Percentiles rank a stretch among this genome's conserved stretches.
Evolutionary conservation across 2,888 invertebrate genomes (phyloP).

Genomic region (Andrena flavipes): DNA sequence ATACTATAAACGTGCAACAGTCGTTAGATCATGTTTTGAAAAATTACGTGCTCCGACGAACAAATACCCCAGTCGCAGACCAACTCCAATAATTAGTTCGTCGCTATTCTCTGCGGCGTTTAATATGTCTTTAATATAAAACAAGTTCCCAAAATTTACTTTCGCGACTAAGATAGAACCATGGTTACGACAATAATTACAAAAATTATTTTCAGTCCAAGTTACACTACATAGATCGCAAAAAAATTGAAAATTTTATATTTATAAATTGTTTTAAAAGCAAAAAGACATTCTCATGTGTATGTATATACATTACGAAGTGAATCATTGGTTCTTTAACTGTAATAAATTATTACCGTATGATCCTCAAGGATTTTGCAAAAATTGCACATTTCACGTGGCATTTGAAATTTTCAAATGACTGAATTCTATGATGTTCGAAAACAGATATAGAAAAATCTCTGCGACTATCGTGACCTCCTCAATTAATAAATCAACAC

Average conservation of each 20-base stretch:
- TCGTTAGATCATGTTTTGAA: not conserved
- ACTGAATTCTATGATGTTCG: no score
- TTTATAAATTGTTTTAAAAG: not conserved
- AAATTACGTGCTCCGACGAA: not conserved
- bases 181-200: not conserved
- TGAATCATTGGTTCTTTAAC: not conserved
- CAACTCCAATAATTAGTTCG: constrained; percentile 1
- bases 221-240: not conserved
- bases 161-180: not conserved
- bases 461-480: not conserved
- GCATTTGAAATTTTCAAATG: no score
- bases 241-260: not conserved
- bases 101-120: not conserved
- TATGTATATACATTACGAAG: not conserved
- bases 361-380: not conserved
- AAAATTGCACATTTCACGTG: not conserved
- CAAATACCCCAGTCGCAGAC: not conserved
- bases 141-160: not conserved
- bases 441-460: no score
- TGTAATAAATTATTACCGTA: constrained; percentile 1
- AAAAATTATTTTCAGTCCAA: not conserved
- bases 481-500: constrained; percentile 30
- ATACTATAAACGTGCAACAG: constrained; percentile 86
- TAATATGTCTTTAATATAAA: not conserved
- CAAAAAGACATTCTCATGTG: not conserved